These are phyloP conservation scores for Euleptes europaea DNA, from an alignment of 2,113 vertebrate genomes.

Conservation along the genomic window DNA sequence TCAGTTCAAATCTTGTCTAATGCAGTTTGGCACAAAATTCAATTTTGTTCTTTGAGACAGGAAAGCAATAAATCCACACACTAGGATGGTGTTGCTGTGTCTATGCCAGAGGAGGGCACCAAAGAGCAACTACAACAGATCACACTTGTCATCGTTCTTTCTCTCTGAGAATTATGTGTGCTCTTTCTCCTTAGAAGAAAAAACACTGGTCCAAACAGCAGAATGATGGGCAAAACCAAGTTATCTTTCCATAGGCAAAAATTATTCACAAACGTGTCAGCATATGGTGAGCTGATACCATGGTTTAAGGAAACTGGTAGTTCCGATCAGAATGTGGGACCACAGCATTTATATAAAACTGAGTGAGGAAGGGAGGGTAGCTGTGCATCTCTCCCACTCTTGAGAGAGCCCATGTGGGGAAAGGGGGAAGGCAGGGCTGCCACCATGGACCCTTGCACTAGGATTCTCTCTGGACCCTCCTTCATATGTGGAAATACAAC, in stretches of 20 bases:
- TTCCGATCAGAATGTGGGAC: neutral
- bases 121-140: constrained; percentile 5
- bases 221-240: neutral
- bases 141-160: fast-evolving
- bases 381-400: too few species aligned
- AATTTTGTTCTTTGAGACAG: neutral
- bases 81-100: neutral
- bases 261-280: neutral
- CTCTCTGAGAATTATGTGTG: fast-evolving
- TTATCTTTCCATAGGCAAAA: neutral
- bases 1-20: neutral
- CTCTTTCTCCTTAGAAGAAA: fast-evolving
- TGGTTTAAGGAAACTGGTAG: neutral
- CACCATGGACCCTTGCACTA: too few species aligned
- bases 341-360: neutral
- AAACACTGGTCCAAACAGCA: neutral
- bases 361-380: neutral
- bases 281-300: neutral
- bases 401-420: too few species aligned
- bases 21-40: neutral
- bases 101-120: constrained; percentile 59
- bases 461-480: too few species aligned
- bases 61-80: fast-evolving
- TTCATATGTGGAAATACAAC: too few species aligned
- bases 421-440: too few species aligned